A percentile compares a stretch with the other conserved stretches of the same genome.
phyloP scores from a whole-genome alignment of 2,113 vertebrate species.

The Desmodus rotundus region DNA sequence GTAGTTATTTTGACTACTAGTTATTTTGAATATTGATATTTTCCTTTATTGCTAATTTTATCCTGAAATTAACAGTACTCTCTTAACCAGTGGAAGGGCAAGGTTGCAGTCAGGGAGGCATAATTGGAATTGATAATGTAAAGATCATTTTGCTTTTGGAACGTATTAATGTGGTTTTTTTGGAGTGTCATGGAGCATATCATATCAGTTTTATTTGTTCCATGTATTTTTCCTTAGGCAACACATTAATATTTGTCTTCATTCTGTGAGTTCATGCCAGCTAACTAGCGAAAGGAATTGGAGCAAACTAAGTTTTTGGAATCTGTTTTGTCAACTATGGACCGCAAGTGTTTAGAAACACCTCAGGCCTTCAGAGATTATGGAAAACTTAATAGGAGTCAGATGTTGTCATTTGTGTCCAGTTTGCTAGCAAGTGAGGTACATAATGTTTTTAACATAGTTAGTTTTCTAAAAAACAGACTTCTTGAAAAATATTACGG shows the following conservation, averaged over 20 bases:
- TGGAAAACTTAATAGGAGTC: not conserved
- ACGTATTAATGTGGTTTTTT: not conserved
- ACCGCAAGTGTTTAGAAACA: not conserved
- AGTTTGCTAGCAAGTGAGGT: not conserved
- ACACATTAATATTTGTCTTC: not conserved
- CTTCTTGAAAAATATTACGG: not conserved
- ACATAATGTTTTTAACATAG: not conserved
- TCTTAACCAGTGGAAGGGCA: not conserved
- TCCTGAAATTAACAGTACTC: not conserved
- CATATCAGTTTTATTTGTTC: not conserved
- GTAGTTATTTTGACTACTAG: not conserved
- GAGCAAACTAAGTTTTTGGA: not conserved
- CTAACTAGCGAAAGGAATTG: not conserved
- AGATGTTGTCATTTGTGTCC: not conserved
- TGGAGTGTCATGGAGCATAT: not conserved
- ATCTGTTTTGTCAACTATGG: not conserved
- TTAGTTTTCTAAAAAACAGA: slow-evolving; percentile 30
- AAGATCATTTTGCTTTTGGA: not conserved
- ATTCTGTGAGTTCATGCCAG: not conserved
- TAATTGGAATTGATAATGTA: not conserved
- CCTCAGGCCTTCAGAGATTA: not conserved
- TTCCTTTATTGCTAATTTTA: slow-evolving; percentile 37
- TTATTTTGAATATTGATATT: slow-evolving; percentile 3
- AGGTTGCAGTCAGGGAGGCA: not conserved
- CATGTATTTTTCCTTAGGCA: slow-evolving; percentile 3